Conservation (phyloP, 2,797 vertebrate species). For the Syngnathus acus region DNA sequence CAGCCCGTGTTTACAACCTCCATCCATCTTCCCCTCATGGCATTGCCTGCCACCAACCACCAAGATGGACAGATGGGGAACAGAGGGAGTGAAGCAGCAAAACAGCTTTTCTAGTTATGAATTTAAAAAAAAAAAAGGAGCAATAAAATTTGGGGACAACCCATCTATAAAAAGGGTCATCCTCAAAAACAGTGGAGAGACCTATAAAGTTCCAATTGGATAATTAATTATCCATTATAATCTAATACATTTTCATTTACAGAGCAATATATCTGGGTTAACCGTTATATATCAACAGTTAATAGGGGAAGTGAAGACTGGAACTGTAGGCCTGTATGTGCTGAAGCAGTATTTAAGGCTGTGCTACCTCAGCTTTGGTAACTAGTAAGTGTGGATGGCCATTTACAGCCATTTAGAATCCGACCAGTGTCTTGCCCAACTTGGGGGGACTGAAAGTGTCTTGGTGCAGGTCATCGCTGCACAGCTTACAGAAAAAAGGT, state of each 20-base stretch:
- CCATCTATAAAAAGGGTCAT: constrained; percentile 38
- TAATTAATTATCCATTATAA: constrained; percentile 57
- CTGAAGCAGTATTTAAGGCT: constrained; percentile 32
- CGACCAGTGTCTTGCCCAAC: background rate
- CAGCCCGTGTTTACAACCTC: constrained; percentile 32
- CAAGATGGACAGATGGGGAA: constrained; percentile 46
- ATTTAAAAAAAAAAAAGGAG: constrained; percentile 1
- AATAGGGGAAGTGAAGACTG: constrained; percentile 34
- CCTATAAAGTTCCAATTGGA: constrained; percentile 40
- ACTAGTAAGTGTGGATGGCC: constrained; percentile 4
- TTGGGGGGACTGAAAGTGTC: background rate
- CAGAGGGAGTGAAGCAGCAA: constrained; percentile 23
- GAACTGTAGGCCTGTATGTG: constrained; percentile 30
- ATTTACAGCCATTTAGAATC: background rate
- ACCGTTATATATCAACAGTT: constrained; percentile 46
- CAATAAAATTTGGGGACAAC: constrained; percentile 29
- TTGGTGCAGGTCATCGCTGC: background rate
- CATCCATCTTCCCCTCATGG: constrained; percentile 53
- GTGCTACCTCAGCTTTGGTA: constrained; percentile 22
- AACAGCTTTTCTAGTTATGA: constrained; percentile 31
- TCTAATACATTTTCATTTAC: constrained; percentile 53
- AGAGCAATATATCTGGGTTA: constrained; percentile 38
- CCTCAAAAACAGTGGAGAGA: constrained; percentile 26
- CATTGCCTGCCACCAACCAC: constrained; percentile 22
- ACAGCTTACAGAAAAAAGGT: background rate